A percentile compares a stretch with the other conserved stretches of the same genome.
Evolutionary conservation across 1,140 invertebrate genomes (phyloP).

Genomic region (Paramacrobiotus metropolitanus): DNA sequence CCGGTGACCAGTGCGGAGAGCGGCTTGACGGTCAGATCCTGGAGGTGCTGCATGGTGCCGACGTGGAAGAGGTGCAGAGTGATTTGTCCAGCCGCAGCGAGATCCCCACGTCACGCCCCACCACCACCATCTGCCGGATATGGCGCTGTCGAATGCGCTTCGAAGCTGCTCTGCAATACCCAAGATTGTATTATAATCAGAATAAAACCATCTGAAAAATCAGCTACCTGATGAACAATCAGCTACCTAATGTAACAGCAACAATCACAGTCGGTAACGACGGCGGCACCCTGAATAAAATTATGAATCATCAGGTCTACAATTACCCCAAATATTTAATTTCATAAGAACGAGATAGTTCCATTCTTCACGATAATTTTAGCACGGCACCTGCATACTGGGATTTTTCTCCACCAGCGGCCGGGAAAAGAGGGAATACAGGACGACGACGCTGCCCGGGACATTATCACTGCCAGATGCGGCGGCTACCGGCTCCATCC

Average conservation of each 20-base stretch:
- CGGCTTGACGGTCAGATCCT: conserved; percentile 95
- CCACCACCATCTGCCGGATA: conserved; percentile 74
- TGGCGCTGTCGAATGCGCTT: conserved; percentile 88
- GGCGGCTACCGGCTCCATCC: conserved; percentile 61
- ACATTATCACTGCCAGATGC: conserved; percentile 13
- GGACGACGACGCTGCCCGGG: conserved; percentile 39
- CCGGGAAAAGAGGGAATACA: conserved; percentile 82
- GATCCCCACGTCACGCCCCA: conserved; percentile 92
- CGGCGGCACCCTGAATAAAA: too few relatives aligned
- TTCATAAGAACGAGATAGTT: too few relatives aligned
- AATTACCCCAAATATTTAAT: too few relatives aligned
- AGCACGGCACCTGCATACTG: conserved; percentile 61
- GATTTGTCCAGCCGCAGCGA: conserved; percentile 77
- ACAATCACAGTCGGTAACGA: too few relatives aligned
- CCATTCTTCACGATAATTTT: too few relatives aligned
- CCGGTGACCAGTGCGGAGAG: conserved; percentile 96
- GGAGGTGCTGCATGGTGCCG: conserved; percentile 81
- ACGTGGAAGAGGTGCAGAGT: conserved; percentile 85
- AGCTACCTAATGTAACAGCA: too few relatives aligned
- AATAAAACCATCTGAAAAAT: too few relatives aligned
- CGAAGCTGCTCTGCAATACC: conserved; percentile 41
- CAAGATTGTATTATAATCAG: too few relatives aligned
- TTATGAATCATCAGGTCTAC: too few relatives aligned
- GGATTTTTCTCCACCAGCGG: conserved; percentile 77
- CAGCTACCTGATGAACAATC: too few relatives aligned